Percentiles rank a stretch among this genome's conserved stretches.
phyloP scores from a whole-genome alignment of 2,888 invertebrate genomes.

The Apamea sordens region DNA sequence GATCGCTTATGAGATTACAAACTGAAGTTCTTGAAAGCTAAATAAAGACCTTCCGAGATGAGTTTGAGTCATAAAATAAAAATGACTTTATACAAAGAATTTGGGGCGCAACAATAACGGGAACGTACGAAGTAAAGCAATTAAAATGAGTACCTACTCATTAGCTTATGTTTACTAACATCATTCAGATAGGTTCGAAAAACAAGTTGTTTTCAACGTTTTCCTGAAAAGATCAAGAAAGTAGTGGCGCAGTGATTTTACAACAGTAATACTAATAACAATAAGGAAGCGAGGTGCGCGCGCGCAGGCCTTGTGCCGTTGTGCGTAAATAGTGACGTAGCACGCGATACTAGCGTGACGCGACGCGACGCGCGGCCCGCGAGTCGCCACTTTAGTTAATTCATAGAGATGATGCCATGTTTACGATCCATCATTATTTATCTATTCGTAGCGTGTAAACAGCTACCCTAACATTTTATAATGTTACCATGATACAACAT shows the following conservation, averaged over 20 bases:
- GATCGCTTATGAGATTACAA: conserved; percentile 34
- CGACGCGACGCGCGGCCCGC: conserved; percentile 53
- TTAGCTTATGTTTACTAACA: conserved; percentile 37
- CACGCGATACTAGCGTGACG: conserved; percentile 82
- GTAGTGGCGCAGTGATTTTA: conserved; percentile 66
- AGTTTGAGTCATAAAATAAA: conserved; percentile 35
- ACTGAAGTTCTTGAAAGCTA: conserved; percentile 30
- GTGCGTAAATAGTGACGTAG: conserved; percentile 84
- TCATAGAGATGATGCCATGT: conserved; percentile 56
- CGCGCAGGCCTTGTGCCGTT: conserved; percentile 75
- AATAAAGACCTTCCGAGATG: conserved; percentile 18
- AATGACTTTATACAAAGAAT: conserved; percentile 48
- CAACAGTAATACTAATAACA: conserved; percentile 68
- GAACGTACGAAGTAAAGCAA: conserved; percentile 38
- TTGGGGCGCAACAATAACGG: conserved; percentile 46
- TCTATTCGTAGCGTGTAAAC: conserved; percentile 33
- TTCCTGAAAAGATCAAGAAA: conserved; percentile 50
- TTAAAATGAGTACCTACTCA: conserved; percentile 46
- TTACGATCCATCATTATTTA: conserved; percentile 53
- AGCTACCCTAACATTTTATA: conserved; percentile 12
- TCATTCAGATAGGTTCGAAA: conserved; percentile 37
- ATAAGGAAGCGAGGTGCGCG: conserved; percentile 80
- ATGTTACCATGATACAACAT: conserved; percentile 20
- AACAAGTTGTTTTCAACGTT: conserved; percentile 46
- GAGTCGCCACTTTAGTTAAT: conserved; percentile 42